phyloP scores from a whole-genome alignment of 2,797 vertebrate species.

The Triplophysa bombifrons region DNA sequence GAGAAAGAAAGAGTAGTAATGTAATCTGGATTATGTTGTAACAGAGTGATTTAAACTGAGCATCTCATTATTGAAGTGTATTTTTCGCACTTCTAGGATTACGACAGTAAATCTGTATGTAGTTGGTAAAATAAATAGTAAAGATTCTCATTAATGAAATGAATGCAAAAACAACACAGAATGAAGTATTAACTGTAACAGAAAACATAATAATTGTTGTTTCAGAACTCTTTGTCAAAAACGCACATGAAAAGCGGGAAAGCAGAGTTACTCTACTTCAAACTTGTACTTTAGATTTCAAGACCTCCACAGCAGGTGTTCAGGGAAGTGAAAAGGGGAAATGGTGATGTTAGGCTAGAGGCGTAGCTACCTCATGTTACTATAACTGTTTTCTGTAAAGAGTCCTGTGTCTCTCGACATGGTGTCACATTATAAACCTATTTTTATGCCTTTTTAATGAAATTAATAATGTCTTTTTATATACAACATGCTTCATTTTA shows the following conservation, averaged over 20 bases:
- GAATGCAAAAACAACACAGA: background rate
- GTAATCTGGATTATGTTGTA: constrained; percentile 4
- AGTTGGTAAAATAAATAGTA: background rate
- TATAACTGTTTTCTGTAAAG: background rate
- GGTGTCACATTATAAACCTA: background rate
- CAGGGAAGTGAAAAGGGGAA: background rate
- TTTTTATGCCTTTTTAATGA: background rate
- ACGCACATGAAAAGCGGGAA: background rate
- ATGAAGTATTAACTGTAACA: background rate
- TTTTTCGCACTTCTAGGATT: background rate
- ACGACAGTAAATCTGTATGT: background rate
- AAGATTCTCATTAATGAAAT: background rate
- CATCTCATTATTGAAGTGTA: constrained; percentile 2
- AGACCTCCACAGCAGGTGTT: background rate
- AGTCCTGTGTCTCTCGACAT: background rate
- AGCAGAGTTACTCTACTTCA: background rate
- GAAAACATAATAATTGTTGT: background rate
- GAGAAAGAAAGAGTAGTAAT: background rate
- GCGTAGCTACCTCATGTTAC: background rate
- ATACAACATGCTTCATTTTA: background rate
- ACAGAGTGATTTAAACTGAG: background rate
- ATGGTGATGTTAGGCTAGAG: background rate
- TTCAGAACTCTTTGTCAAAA: background rate
- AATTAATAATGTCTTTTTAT: background rate
- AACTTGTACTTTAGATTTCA: background rate